A percentile compares a stretch with the other conserved stretches of the same genome.
Evolutionary conservation across 2,113 vertebrate species (phyloP).

Genomic region (Ameiurus melas): DNA sequence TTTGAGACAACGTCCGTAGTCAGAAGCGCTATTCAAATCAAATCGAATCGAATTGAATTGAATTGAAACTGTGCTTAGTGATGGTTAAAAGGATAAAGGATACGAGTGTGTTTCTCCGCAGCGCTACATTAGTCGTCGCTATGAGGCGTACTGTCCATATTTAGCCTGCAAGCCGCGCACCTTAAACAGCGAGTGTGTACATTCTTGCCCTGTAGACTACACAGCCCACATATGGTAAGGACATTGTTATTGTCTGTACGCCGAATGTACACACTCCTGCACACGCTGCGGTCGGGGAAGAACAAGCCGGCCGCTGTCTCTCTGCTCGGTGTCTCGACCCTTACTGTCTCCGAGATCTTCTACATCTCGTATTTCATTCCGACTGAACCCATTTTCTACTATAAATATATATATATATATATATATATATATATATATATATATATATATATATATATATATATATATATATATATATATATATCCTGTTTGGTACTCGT

Average conservation of each 20-base stretch:
- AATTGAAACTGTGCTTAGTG: too few species aligned
- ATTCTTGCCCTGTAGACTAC: constrained; percentile 47
- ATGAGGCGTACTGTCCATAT: constrained; percentile 37
- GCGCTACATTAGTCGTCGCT: constrained; percentile 17
- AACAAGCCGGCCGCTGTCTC: background rate
- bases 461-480: too few species aligned
- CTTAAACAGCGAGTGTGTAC: constrained; percentile 36
- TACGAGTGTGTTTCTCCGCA: background rate
- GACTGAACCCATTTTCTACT: background rate
- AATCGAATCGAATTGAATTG: too few species aligned
- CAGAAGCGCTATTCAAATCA: too few species aligned
- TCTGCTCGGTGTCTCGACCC: background rate
- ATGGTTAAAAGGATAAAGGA: background rate
- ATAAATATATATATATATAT: too few species aligned
- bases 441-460: too few species aligned
- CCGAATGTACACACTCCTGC: constrained; percentile 17
- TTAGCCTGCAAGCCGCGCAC: constrained; percentile 20
- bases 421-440: too few species aligned
- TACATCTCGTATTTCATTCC: background rate
- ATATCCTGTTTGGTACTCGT: background rate
- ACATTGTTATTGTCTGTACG: constrained; percentile 43
- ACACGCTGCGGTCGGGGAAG: background rate
- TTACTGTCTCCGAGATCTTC: background rate
- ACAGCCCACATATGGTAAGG: constrained; percentile 35
- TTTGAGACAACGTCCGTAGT: too few species aligned